These are phyloP conservation scores for Rhopilema esculentum DNA, from an alignment of 30 jellyfish, hydroid and myxozoan genomes.

Conservation along the genomic window DNA sequence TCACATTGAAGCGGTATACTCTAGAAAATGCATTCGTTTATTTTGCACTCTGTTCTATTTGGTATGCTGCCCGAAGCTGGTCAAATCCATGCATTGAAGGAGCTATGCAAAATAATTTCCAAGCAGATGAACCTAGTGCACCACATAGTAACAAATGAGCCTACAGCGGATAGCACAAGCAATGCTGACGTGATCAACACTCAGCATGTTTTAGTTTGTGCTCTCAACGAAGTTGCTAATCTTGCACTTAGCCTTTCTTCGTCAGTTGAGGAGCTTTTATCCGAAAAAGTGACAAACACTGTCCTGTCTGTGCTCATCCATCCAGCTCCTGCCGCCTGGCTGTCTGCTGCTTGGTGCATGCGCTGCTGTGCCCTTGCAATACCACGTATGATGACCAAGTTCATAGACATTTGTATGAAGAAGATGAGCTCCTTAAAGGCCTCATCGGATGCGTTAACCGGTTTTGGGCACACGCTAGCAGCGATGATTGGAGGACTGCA, in stretches of 20 bases:
- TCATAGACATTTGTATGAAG: constrained; percentile 80
- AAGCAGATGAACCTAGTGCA: constrained; percentile 93
- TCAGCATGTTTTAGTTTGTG: constrained; percentile 97
- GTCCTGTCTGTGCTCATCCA: constrained; percentile 93
- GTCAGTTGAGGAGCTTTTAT: constrained; percentile 75
- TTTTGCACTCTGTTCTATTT: constrained; percentile 80
- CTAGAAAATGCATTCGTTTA: constrained; percentile 93
- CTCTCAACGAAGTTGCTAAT: constrained; percentile 88
- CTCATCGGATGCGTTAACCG: constrained; percentile 89
- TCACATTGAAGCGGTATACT: constrained; percentile 96
- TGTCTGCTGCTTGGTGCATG: constrained; percentile 99
- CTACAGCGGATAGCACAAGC: constrained; percentile 47
- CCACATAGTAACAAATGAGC: constrained; percentile 75
- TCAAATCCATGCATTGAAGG: constrained; percentile 89
- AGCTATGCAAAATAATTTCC: constrained; percentile 82
- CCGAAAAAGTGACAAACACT: constrained; percentile 76
- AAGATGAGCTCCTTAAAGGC: constrained; percentile 86
- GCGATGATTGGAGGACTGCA: constrained; percentile 96
- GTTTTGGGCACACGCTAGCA: constrained; percentile 95
- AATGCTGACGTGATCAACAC: constrained; percentile 89
- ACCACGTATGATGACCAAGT: constrained; percentile 79
- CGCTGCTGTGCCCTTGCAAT: constrained; percentile 93
- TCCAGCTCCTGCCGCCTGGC: constrained; percentile 99
- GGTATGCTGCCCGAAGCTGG: constrained; percentile 94
- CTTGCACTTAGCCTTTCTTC: constrained; percentile 85